Conservation (phyloP, 2,797 vertebrate genomes). For the Yasuhikotakia modesta region DNA sequence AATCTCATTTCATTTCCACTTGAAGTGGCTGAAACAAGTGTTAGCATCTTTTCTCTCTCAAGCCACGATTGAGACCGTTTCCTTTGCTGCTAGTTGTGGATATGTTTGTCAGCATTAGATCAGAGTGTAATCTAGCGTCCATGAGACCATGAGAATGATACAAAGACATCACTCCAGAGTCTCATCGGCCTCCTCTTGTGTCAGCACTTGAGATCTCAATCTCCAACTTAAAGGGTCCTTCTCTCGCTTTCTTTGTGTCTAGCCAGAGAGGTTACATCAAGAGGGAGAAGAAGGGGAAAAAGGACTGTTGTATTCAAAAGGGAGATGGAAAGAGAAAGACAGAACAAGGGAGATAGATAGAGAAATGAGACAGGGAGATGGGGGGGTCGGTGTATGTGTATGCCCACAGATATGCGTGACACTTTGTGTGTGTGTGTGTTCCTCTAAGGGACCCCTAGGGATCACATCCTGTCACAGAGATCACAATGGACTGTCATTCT, state of each 20-base stretch:
- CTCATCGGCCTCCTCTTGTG: slow-evolving; percentile 63
- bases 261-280: slow-evolving; percentile 62
- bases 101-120: slow-evolving; percentile 58
- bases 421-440: slow-evolving; percentile 52
- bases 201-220: slow-evolving; percentile 61
- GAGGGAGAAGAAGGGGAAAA: slow-evolving; percentile 56
- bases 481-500: slow-evolving; percentile 77
- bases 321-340: slow-evolving; percentile 60
- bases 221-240: slow-evolving; percentile 56
- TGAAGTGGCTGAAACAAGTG: slow-evolving; percentile 11
- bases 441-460: slow-evolving; percentile 62
- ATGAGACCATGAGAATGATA: slow-evolving; percentile 62
- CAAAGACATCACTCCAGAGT: slow-evolving; percentile 60
- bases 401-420: slow-evolving; percentile 47
- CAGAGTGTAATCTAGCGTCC: slow-evolving; percentile 56
- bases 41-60: slow-evolving; percentile 27
- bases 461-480: slow-evolving; percentile 76
- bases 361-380: slow-evolving; percentile 46
- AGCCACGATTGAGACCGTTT: slow-evolving; percentile 1
- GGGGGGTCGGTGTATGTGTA: slow-evolving; percentile 45
- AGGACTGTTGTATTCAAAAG: slow-evolving; percentile 56
- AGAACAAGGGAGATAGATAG: slow-evolving; percentile 46
- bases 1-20: slow-evolving; percentile 16
- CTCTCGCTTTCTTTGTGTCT: slow-evolving; percentile 62
- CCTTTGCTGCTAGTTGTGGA: slow-evolving; percentile 36